A percentile compares a stretch with the other conserved stretches of the same genome.
Conservation (phyloP, 2,113 vertebrate species). For the Trogon surrucura region DNA sequence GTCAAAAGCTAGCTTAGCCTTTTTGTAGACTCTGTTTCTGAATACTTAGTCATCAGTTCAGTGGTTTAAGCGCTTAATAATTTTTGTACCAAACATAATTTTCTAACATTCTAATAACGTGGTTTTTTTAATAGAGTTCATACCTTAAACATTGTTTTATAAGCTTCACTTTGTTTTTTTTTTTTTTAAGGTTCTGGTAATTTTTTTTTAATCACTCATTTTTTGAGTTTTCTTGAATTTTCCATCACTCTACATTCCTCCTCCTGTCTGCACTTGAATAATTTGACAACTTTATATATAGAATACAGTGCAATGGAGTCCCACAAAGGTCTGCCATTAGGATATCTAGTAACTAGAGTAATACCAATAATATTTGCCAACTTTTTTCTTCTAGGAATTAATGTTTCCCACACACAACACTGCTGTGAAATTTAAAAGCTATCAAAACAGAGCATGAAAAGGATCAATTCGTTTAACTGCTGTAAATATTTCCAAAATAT, state of each 20-base stretch:
- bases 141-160: neutral
- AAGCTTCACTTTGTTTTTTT: neutral
- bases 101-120: neutral
- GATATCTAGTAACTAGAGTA: constrained; percentile 26
- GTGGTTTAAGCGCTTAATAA: neutral
- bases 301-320: neutral
- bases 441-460: constrained; percentile 13
- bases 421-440: constrained; percentile 3
- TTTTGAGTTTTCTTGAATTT: neutral
- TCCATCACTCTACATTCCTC: neutral
- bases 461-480: neutral
- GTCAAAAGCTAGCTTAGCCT: neutral
- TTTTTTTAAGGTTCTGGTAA: neutral
- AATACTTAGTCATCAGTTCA: neutral
- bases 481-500: constrained; percentile 36
- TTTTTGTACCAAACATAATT: neutral
- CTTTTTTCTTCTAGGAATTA: constrained; percentile 36
- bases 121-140: neutral
- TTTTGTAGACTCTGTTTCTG: neutral
- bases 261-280: neutral
- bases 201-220: neutral
- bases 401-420: neutral
- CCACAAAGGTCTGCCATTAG: neutral
- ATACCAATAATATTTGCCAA: neutral
- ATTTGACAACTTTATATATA: neutral